phyloP scores from a whole-genome alignment of 2,797 vertebrate species.

The Vultur gryphus region DNA sequence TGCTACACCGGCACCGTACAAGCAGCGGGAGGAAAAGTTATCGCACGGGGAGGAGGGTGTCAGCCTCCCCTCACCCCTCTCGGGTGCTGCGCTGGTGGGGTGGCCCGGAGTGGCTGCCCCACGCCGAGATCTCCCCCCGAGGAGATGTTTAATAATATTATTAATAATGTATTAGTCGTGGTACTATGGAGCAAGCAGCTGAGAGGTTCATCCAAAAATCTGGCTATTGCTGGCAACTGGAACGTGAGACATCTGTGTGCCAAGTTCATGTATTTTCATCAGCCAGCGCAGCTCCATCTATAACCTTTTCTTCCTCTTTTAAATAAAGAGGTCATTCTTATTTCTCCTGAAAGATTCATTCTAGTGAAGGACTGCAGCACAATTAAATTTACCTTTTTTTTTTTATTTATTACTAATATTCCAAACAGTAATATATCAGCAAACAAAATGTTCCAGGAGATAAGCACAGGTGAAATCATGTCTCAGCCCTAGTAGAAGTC shows the following conservation, averaged over 20 bases:
- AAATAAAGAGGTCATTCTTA: neutral
- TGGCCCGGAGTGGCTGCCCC: accelerated
- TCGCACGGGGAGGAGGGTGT: accelerated
- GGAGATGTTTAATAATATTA: neutral
- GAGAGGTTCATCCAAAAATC: neutral
- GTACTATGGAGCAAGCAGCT: neutral
- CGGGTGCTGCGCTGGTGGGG: no score
- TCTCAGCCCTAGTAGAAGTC: neutral
- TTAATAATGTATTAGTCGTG: neutral
- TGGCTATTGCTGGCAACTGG: neutral
- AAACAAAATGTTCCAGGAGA: neutral
- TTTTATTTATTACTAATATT: neutral
- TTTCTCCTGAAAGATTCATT: neutral
- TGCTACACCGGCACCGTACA: accelerated
- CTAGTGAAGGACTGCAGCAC: neutral
- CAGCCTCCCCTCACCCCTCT: neutral
- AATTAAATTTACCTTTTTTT: neutral
- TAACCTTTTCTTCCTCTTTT: neutral
- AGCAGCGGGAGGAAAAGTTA: accelerated
- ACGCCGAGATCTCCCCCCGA: accelerated
- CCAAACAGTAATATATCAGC: neutral
- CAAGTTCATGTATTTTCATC: neutral
- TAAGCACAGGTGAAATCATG: neutral
- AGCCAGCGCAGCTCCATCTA: neutral
- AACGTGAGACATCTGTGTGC: neutral